Base-by-base conservation (phyloP, 2,888 invertebrate species). In the Tridacna crocea region DNA sequence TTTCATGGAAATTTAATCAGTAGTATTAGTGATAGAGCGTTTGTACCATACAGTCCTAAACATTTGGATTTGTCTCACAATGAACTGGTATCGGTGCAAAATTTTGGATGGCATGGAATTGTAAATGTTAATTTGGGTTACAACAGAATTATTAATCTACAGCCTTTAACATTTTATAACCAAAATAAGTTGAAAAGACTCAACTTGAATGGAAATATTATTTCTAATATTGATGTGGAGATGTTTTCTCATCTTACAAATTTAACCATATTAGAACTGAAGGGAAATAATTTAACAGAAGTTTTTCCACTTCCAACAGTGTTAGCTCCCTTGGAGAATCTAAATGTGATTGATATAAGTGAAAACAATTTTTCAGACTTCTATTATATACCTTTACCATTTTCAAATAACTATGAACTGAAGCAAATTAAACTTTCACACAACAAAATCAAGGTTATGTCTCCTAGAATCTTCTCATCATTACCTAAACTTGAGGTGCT, bases 1-100 rank as follows among this genome's bases (percentile, higher is more conserved):
- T 91, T 93, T 84, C 91, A 92, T 75, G 60, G 79, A 36, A 94
- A 94, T 84, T 83, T 82, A 24, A 92, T 94, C 47, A 68, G 75
- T 0, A 83, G 73, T 22, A 73, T 93, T 0, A 87, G 90, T 77
- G 87, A 88, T 63, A 87, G 84, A 13, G 88, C 92, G 4, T 93
- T 94, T 82, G 82, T 88, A 19, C 90, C 88, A n/a, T 82, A 89
- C 22, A 84, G 90, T 17, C 91, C 92, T 6, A 84, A 88, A 13
- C 27, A 86, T 24, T 81, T 93, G 27, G 92, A 94, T 75, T 82
- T 94, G 36, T 92, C 93, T 0, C 75, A 88, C 51, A 93, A 94
- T 80, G 79, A 83, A 22, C 75, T 94, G 10, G 84, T 72, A 10
- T 68, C 63, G n/a, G 75, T 93, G 0, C 79, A 84, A 26, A 86